phyloP scores from a whole-genome alignment of 92 coral and sea anemone genomes.

The Zoanthus solanderi region DNA sequence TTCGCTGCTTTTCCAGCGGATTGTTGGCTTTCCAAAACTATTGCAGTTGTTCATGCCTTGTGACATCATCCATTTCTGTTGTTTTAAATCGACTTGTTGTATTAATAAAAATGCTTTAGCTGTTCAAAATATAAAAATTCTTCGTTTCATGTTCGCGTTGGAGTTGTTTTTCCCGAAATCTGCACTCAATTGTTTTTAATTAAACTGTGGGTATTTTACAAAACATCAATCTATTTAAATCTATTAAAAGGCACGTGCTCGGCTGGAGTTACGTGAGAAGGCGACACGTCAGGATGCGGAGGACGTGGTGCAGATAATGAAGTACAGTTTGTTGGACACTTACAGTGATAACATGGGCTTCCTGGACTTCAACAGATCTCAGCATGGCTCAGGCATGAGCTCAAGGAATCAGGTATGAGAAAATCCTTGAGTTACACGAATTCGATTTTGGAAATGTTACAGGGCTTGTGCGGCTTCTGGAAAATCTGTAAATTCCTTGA shows the following conservation, averaged over 20 bases:
- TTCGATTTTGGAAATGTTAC: not conserved
- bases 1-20: too few relatives aligned
- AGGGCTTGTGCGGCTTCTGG: too few relatives aligned
- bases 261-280: conserved; percentile 94
- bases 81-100: too few relatives aligned
- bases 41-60: too few relatives aligned
- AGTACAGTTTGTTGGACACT: conserved; percentile 87
- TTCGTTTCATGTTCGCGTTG: too few relatives aligned
- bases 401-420: conserved; percentile 83
- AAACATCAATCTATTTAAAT: not conserved
- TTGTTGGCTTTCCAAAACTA: too few relatives aligned
- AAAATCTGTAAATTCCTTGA: too few relatives aligned
- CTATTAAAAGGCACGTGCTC: conserved; percentile 83
- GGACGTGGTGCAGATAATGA: conserved; percentile 97
- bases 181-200: too few relatives aligned
- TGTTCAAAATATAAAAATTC: too few relatives aligned
- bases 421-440: not conserved
- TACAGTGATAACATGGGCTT: conserved; percentile 89
- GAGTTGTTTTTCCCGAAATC: not conserved
- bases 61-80: too few relatives aligned
- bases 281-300: conserved; percentile 89
- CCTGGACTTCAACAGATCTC: conserved; percentile 93
- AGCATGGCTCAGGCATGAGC: conserved; percentile 99
- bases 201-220: not conserved
- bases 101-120: too few relatives aligned